phyloP scores from a whole-genome alignment of 2,113 vertebrate genomes.

The Pithys albifrons region DNA sequence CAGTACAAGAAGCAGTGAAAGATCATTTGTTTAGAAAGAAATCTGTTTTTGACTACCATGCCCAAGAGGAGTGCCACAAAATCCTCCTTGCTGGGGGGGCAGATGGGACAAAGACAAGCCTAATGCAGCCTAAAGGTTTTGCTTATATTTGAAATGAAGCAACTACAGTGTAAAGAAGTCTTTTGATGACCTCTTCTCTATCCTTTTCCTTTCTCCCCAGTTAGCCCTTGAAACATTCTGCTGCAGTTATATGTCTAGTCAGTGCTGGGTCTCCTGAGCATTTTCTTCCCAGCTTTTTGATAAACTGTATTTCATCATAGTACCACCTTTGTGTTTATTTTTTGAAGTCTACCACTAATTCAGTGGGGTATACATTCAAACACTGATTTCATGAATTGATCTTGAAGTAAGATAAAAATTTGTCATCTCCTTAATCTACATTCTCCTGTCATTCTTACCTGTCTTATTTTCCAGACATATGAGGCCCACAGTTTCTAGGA shows the following conservation, averaged over 20 bases:
- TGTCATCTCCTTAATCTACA: background rate
- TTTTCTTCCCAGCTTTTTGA: background rate
- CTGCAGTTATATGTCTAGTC: background rate
- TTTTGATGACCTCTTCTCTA: background rate
- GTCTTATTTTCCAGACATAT: background rate
- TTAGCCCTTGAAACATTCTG: background rate
- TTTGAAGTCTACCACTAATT: background rate
- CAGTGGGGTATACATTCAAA: background rate
- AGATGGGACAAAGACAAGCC: background rate
- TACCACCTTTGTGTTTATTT: background rate
- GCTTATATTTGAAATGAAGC: background rate
- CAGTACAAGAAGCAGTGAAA: background rate
- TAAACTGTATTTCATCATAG: background rate
- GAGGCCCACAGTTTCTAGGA: background rate
- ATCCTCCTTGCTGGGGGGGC: background rate
- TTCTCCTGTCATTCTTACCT: background rate
- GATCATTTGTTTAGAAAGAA: constrained; percentile 52
- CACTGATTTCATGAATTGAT: background rate
- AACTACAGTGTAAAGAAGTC: background rate
- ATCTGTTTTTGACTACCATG: constrained; percentile 15
- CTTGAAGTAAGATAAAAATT: background rate
- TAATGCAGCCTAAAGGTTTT: background rate
- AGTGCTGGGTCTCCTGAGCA: background rate
- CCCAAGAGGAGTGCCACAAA: background rate
- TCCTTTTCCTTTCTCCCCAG: background rate